phyloP scores from a whole-genome alignment of 2,888 invertebrate genomes.

The Cryptophagus acutangulus region DNA sequence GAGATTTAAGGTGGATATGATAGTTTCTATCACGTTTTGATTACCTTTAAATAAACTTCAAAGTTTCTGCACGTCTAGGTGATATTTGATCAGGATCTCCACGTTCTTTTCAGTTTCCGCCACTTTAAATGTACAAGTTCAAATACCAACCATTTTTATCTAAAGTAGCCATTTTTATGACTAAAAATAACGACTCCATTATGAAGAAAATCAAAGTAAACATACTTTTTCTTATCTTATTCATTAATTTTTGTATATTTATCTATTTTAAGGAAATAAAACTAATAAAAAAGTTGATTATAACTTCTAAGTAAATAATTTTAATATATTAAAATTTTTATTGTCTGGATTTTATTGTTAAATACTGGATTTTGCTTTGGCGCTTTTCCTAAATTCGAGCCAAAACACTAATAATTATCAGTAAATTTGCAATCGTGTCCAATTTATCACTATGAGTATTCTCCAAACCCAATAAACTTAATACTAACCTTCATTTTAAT shows the following conservation, averaged over 20 bases:
- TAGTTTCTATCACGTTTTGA: too few species aligned
- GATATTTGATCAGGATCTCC: too few species aligned
- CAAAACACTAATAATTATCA: not conserved
- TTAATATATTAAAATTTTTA: not conserved
- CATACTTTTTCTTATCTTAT: too few species aligned
- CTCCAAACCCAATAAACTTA: not conserved
- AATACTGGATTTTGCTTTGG: not conserved
- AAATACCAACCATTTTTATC: conserved; percentile 1
- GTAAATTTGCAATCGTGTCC: not conserved
- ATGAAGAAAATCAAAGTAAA: not conserved
- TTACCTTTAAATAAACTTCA: too few species aligned
- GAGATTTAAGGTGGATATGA: too few species aligned
- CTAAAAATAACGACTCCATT: not conserved
- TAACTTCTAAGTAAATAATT: not conserved
- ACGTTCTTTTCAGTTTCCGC: conserved; percentile 1
- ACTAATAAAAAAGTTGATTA: not conserved
- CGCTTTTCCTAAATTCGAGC: not conserved
- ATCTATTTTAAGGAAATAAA: not conserved
- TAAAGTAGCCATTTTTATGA: not conserved
- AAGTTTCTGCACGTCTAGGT: too few species aligned
- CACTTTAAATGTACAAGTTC: not conserved
- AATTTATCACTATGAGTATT: not conserved
- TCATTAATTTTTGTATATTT: not conserved
- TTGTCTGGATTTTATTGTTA: not conserved
- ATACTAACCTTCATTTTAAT: not conserved